Evolutionary conservation across 1,140 invertebrate genomes (phyloP).

Genomic region (Eubasilissa regina): DNA sequence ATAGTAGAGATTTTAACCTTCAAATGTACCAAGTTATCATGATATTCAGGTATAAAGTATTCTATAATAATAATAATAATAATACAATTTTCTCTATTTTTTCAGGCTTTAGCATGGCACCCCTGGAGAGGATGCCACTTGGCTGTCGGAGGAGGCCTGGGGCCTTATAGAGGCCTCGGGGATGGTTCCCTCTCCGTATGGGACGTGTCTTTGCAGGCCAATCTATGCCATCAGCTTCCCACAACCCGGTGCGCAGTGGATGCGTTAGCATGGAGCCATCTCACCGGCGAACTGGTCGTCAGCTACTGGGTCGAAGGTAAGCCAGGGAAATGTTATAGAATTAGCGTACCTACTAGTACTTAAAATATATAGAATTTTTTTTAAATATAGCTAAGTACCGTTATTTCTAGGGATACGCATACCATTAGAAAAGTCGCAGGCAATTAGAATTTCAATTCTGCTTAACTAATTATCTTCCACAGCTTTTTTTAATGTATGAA

Average conservation of each 20-base stretch:
- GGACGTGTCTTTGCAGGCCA: conserved; percentile 48
- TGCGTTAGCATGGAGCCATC: conserved; percentile 47
- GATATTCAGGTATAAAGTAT: too few species aligned
- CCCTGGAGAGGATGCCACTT: conserved; percentile 53
- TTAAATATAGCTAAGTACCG: too few species aligned
- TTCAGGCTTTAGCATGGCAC: conserved; percentile 54
- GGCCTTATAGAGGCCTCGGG: conserved; percentile 41
- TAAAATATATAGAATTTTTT: too few species aligned
- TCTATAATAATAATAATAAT: too few species aligned
- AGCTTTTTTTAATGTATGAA: too few species aligned
- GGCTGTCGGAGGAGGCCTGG: conserved; percentile 46
- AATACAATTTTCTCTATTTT: not conserved
- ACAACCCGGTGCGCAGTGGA: conserved; percentile 45
- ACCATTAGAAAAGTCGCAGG: too few species aligned
- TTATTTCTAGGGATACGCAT: too few species aligned
- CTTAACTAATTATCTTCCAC: too few species aligned
- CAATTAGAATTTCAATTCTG: too few species aligned
- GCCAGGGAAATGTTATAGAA: not conserved
- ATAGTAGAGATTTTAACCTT: too few species aligned
- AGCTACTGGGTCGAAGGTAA: conserved; percentile 57
- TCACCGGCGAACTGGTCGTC: conserved; percentile 53
- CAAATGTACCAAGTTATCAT: too few species aligned
- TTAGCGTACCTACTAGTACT: too few species aligned
- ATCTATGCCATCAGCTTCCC: conserved; percentile 47
- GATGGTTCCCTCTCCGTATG: conserved; percentile 55